phyloP scores from a whole-genome alignment of 2,888 invertebrate genomes.

The Stegana nigrithorax region DNA sequence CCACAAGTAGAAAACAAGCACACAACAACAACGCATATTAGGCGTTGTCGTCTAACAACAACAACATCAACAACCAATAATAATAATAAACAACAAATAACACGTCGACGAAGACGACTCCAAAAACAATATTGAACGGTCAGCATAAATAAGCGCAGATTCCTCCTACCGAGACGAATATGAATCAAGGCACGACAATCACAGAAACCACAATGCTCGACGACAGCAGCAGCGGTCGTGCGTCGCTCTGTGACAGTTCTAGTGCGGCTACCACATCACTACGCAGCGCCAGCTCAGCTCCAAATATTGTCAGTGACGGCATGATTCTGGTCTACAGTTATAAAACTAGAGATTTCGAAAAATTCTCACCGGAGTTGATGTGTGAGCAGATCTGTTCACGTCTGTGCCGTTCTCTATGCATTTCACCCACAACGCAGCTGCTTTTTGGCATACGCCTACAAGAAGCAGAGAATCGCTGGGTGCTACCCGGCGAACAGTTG shows the following conservation, averaged over 20 bases:
- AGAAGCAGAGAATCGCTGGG: slow-evolving; percentile 71
- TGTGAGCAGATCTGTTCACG: slow-evolving; percentile 79
- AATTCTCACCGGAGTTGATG: slow-evolving; percentile 64
- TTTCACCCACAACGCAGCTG: slow-evolving; percentile 81
- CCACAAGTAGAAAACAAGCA: too few relatives aligned
- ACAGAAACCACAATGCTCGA: slow-evolving; percentile 44
- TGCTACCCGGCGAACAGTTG: slow-evolving; percentile 75
- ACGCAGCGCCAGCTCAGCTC: slow-evolving; percentile 39
- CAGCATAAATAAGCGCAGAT: background rate
- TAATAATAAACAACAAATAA: background rate
- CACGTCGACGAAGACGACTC: background rate
- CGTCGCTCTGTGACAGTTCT: slow-evolving; percentile 42
- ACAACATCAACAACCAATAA: background rate
- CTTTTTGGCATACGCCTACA: slow-evolving; percentile 81
- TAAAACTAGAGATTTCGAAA: slow-evolving; percentile 46
- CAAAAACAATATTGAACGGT: background rate
- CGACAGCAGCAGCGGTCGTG: slow-evolving; percentile 50
- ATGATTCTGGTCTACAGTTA: slow-evolving; percentile 58
- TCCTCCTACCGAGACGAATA: background rate
- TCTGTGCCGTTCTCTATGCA: slow-evolving; percentile 78
- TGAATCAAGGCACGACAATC: slow-evolving; percentile 8
- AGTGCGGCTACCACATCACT: slow-evolving; percentile 43
- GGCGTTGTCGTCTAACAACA: too few relatives aligned
- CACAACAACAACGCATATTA: too few relatives aligned
- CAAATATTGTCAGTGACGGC: slow-evolving; percentile 41